Percentiles rank a stretch among this genome's conserved stretches.
These are phyloP conservation scores for Iselma pallidipennis DNA, from an alignment of 2,888 invertebrate genomes.

Conservation along the genomic window DNA sequence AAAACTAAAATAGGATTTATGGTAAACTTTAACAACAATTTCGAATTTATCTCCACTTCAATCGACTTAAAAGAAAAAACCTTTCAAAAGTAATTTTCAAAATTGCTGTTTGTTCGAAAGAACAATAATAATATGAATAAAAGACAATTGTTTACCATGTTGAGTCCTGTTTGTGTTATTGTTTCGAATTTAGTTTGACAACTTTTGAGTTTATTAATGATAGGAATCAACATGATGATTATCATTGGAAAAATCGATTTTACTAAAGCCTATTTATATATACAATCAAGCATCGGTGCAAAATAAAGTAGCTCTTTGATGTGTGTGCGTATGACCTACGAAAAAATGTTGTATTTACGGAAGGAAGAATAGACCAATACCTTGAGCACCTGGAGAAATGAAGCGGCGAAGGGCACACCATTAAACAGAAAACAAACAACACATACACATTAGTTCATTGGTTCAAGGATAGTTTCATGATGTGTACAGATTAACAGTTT, in stretches of 20 bases:
- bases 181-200: background rate
- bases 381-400: slow-evolving; percentile 60
- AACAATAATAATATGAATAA: too few species aligned
- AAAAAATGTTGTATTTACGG: slow-evolving; percentile 30
- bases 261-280: background rate
- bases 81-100: too few species aligned
- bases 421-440: slow-evolving; percentile 57
- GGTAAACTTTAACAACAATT: too few species aligned
- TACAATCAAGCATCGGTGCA: slow-evolving; percentile 3
- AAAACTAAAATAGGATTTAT: too few species aligned
- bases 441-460: slow-evolving; percentile 54
- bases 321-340: slow-evolving; percentile 29
- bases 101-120: too few species aligned
- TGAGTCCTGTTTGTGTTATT: too few species aligned
- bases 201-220: too few species aligned
- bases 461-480: slow-evolving; percentile 29
- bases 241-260: too few species aligned
- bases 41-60: too few species aligned
- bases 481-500: slow-evolving; percentile 30
- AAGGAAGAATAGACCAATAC: slow-evolving; percentile 50
- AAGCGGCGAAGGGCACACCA: slow-evolving; percentile 55
- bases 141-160: too few species aligned
- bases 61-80: too few species aligned
- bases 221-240: background rate
- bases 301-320: background rate